Evolutionary conservation across 2,113 vertebrate genomes (phyloP).

Genomic region (Ciconia stormi): DNA sequence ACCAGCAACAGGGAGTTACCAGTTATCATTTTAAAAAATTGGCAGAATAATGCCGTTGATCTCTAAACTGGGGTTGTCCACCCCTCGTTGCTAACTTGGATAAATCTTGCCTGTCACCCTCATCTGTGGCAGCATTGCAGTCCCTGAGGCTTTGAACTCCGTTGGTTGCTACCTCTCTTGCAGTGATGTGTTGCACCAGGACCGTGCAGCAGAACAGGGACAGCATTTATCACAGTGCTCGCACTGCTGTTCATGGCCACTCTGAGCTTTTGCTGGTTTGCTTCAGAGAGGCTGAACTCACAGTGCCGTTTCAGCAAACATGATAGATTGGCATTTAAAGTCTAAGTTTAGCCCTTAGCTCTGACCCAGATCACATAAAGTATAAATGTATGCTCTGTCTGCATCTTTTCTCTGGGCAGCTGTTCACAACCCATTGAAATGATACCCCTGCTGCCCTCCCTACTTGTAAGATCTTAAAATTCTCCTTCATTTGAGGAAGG

Average conservation of each 20-base stretch:
- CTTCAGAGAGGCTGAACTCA: background rate
- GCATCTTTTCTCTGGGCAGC: background rate
- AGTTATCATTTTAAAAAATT: background rate
- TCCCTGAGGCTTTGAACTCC: background rate
- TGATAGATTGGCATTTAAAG: conserved; percentile 37
- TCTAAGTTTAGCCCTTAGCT: conserved; percentile 48
- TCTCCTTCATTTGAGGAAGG: background rate
- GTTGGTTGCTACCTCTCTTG: background rate
- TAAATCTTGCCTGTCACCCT: background rate
- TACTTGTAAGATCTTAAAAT: background rate
- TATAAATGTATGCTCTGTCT: conserved; percentile 44
- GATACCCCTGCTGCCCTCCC: background rate
- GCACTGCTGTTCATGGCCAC: background rate
- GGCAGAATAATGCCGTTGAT: background rate
- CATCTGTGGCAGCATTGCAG: background rate
- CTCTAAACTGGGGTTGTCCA: background rate
- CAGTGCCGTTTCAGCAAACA: background rate
- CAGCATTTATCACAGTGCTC: background rate
- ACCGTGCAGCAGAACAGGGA: background rate
- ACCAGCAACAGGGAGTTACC: background rate
- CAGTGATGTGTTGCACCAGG: background rate
- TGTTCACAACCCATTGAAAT: conserved; percentile 10
- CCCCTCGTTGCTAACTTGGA: background rate
- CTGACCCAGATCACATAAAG: conserved; percentile 39
- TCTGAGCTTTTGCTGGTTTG: background rate